phyloP scores from a whole-genome alignment of 2,113 vertebrate genomes.

The Callocephalon fimbriatum region DNA sequence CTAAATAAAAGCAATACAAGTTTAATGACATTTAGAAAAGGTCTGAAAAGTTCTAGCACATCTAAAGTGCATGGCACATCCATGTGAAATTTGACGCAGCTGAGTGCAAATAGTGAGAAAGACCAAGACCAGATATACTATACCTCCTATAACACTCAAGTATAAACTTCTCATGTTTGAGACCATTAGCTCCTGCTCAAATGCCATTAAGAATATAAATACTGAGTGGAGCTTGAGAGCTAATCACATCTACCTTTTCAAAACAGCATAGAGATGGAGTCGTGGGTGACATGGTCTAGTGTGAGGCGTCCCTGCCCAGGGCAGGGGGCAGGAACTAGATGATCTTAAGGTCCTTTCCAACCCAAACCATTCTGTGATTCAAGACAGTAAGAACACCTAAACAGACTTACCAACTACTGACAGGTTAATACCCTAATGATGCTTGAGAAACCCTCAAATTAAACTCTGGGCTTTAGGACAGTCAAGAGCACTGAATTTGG shows the following conservation, averaged over 20 bases:
- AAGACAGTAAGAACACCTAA: not conserved
- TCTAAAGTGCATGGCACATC: no score
- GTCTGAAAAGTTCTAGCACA: not conserved
- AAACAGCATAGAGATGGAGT: not conserved
- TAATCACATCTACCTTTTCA: not conserved
- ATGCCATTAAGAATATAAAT: not conserved
- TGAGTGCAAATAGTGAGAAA: not conserved
- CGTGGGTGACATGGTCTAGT: not conserved
- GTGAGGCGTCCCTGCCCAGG: not conserved
- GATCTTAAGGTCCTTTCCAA: not conserved
- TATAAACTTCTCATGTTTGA: not conserved
- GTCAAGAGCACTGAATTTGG: rapidly evolving
- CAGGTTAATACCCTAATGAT: not conserved
- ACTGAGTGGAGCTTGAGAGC: not conserved
- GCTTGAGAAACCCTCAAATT: not conserved
- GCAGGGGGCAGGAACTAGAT: not conserved
- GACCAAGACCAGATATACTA: not conserved
- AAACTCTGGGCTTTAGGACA: not conserved
- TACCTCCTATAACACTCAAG: not conserved
- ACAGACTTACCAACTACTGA: not conserved
- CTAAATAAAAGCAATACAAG: not conserved
- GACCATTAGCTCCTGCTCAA: not conserved
- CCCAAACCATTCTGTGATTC: not conserved
- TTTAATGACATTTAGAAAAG: not conserved
- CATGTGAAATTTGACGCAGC: not conserved